A percentile compares a stretch with the other conserved stretches of the same genome.
phyloP scores from a whole-genome alignment of 2,113 vertebrate species.

The Eleginops maclovinus region DNA sequence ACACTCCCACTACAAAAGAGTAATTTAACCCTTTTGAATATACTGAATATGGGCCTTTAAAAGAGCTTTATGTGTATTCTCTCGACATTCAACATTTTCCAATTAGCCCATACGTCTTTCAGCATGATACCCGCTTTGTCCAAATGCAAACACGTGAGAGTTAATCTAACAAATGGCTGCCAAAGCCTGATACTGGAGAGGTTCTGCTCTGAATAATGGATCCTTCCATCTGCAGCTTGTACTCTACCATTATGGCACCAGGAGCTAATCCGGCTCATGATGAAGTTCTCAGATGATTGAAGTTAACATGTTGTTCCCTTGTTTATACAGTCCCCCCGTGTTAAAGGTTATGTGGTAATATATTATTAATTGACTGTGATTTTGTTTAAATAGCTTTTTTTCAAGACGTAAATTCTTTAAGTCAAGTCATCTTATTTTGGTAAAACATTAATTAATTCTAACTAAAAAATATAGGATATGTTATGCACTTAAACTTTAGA shows the following conservation, averaged over 20 bases:
- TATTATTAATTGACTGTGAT: conserved; percentile 21
- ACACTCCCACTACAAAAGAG: conserved; percentile 21
- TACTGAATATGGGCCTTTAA: conserved; percentile 11
- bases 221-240: conserved; percentile 59
- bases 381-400: neutral
- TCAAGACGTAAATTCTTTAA: neutral
- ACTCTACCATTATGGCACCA: conserved; percentile 52
- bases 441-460: neutral
- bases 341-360: conserved; percentile 43
- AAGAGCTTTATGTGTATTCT: neutral
- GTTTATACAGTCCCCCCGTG: conserved; percentile 11
- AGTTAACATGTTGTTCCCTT: conserved; percentile 44
- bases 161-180: conserved; percentile 81
- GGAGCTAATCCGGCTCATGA: conserved; percentile 46
- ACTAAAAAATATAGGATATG: neutral
- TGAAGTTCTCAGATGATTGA: conserved; percentile 57
- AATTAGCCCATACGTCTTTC: conserved; percentile 45
- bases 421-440: neutral
- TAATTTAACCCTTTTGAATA: conserved; percentile 40
- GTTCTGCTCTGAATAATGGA: conserved; percentile 76
- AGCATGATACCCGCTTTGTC: conserved; percentile 40
- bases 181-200: conserved; percentile 58
- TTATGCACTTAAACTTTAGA: neutral
- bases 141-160: conserved; percentile 68
- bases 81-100: conserved; percentile 38